Evolutionary conservation across 2,888 invertebrate genomes (phyloP).

Genomic region (Rhyacophila evoluta): DNA sequence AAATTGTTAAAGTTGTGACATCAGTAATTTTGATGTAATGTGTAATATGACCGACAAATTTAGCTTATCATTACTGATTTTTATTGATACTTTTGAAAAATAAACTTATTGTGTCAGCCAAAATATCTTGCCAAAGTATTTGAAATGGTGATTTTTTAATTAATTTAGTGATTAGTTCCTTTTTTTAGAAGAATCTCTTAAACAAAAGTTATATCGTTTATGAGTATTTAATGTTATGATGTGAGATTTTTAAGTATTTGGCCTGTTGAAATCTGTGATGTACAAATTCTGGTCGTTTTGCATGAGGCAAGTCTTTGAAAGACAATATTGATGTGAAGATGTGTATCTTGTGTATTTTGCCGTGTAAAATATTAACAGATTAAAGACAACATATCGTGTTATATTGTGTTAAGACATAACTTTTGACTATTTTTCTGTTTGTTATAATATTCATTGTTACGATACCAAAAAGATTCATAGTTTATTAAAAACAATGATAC

Average conservation of each 20-base stretch:
- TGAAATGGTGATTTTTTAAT: not conserved
- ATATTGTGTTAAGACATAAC: constrained; percentile 30
- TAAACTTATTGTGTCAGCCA: not conserved
- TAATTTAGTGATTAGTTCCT: not conserved
- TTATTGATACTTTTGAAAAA: no score
- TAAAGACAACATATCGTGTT: constrained; percentile 29
- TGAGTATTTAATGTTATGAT: not conserved
- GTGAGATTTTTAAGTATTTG: not conserved
- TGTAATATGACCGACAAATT: no score
- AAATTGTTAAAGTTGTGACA: no score
- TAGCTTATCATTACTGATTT: no score
- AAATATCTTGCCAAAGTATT: constrained; percentile 22
- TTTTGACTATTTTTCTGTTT: constrained; percentile 12
- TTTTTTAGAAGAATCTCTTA: not conserved
- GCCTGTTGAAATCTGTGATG: constrained; percentile 27
- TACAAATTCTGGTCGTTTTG: constrained; percentile 26
- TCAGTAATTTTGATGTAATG: no score
- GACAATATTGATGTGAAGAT: not conserved
- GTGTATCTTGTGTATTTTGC: not conserved
- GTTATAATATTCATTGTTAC: not conserved
- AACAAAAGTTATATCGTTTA: not conserved
- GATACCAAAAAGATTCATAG: constrained; percentile 11
- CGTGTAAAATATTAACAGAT: constrained; percentile 26
- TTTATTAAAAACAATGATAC: constrained; percentile 12
- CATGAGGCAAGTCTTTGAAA: constrained; percentile 15